These are phyloP conservation scores for Excalfactoria chinensis DNA, from an alignment of 2,113 vertebrate genomes.

Conservation along the genomic window DNA sequence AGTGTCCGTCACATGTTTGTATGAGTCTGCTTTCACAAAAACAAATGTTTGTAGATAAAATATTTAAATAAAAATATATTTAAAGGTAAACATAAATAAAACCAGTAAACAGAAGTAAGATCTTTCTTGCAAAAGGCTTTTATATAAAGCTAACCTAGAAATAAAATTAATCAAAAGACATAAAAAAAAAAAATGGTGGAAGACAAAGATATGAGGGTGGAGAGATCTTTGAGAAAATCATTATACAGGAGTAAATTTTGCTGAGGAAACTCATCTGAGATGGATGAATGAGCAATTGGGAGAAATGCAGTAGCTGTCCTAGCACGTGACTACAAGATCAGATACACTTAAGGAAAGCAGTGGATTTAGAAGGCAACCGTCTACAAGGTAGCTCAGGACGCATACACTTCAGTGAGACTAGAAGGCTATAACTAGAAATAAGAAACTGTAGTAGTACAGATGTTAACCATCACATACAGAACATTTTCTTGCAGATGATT, in stretches of 20 bases:
- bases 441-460: background rate
- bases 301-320: background rate
- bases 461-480: background rate
- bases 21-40: background rate
- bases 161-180: background rate
- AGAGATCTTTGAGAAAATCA: background rate
- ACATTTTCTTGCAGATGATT: too few species aligned
- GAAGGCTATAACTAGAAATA: background rate
- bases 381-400: background rate
- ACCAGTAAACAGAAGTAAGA: background rate
- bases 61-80: background rate
- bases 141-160: background rate
- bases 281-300: background rate
- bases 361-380: background rate
- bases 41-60: background rate
- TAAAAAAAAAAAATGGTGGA: background rate
- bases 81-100: background rate
- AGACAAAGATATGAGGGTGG: background rate
- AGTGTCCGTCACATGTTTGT: background rate
- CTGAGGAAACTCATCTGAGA: background rate
- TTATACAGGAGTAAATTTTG: background rate
- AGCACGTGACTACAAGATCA: background rate
- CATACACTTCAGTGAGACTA: background rate
- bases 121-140: background rate
- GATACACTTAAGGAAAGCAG: background rate